These are phyloP conservation scores for Lateolabrax maculatus DNA, from an alignment of 2,797 vertebrate genomes.

Conservation along the genomic window DNA sequence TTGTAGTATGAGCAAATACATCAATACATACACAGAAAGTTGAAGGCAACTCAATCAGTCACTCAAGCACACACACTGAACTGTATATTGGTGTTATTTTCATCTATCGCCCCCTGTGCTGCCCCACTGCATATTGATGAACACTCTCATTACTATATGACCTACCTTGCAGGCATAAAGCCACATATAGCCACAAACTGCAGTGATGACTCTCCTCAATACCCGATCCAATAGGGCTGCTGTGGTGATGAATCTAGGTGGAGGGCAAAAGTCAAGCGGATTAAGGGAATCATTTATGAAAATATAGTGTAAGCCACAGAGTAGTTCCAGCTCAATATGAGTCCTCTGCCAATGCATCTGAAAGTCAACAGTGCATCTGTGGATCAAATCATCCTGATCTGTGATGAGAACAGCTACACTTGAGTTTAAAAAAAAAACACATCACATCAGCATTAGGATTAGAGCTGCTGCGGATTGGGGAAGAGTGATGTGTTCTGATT, in stretches of 20 bases:
- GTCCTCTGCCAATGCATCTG: background rate
- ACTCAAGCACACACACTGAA: background rate
- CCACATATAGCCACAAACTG: slow-evolving; percentile 12
- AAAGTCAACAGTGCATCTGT: slow-evolving; percentile 32
- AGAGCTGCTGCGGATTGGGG: slow-evolving; percentile 36
- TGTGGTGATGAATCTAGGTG: slow-evolving; percentile 42
- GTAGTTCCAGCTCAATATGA: slow-evolving; percentile 18
- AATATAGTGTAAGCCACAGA: slow-evolving; percentile 64
- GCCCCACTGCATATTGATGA: background rate
- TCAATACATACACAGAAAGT: background rate
- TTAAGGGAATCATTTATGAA: slow-evolving; percentile 65
- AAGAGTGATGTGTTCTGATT: slow-evolving; percentile 3
- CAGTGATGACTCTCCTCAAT: slow-evolving; percentile 11
- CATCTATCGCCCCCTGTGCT: background rate
- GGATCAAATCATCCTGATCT: slow-evolving; percentile 42
- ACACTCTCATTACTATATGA: slow-evolving; percentile 1
- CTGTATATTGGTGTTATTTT: slow-evolving; percentile 6
- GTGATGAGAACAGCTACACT: slow-evolving; percentile 7
- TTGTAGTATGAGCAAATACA: background rate
- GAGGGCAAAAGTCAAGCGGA: slow-evolving; percentile 54
- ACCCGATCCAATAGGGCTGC: background rate
- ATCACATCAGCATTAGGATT: slow-evolving; percentile 52
- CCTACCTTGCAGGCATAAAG: slow-evolving; percentile 27
- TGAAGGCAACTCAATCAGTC: background rate
- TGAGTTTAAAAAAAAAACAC: slow-evolving; percentile 4